These are phyloP conservation scores for Petrolisthes manimaculis DNA, from an alignment of 2,888 invertebrate genomes.

Conservation along the genomic window DNA sequence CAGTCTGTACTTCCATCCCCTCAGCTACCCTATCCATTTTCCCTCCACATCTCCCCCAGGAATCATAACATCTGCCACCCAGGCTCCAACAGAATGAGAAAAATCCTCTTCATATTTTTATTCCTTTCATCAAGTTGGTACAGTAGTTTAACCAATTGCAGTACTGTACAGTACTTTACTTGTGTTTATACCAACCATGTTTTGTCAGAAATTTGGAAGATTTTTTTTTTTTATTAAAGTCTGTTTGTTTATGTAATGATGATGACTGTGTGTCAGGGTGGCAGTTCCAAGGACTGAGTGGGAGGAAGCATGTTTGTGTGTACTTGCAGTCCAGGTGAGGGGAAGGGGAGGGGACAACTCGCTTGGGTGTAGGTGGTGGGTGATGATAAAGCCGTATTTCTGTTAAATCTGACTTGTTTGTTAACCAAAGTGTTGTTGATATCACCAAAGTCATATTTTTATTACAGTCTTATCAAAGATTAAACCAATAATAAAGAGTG, in stretches of 20 bases:
- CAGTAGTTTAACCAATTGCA: background rate
- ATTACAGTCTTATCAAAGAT: constrained; percentile 43
- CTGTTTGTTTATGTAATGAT: too few species aligned
- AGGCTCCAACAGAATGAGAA: constrained; percentile 20
- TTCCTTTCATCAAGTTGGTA: background rate
- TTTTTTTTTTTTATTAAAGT: too few species aligned
- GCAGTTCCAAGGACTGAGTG: constrained; percentile 13
- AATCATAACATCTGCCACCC: constrained; percentile 14
- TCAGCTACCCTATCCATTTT: background rate
- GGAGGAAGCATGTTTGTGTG: constrained; percentile 1
- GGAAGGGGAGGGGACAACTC: constrained; percentile 29
- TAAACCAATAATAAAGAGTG: constrained; percentile 14
- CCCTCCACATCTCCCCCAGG: background rate
- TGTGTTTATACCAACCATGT: too few species aligned
- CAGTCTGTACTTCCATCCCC: background rate
- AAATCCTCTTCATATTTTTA: background rate
- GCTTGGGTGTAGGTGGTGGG: constrained; percentile 30
- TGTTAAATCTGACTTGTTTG: constrained; percentile 42
- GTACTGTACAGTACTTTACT: too few species aligned
- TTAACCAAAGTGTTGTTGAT: constrained; percentile 47
- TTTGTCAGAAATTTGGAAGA: too few species aligned
- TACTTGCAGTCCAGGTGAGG: constrained; percentile 2
- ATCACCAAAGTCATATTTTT: constrained; percentile 52
- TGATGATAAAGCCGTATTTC: constrained; percentile 24
- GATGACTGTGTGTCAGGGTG: background rate